Conservation (phyloP, 2,888 invertebrate species). For the Sisyra nigra region DNA sequence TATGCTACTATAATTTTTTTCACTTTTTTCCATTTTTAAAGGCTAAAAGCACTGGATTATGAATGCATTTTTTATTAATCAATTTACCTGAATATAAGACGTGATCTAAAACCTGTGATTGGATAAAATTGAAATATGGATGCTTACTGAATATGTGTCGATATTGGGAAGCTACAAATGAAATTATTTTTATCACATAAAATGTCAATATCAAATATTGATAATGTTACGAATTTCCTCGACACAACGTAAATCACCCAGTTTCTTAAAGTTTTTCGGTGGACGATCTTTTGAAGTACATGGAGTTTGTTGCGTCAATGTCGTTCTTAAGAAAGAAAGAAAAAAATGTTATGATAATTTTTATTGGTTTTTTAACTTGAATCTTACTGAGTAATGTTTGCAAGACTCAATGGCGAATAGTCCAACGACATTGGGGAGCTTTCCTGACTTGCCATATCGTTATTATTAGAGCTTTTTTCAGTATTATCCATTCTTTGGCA, state of each 20-base stretch:
- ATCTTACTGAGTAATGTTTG: no score
- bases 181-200: no score
- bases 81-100: slow-evolving; percentile 42
- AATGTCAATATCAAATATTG: no score
- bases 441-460: not conserved
- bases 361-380: no score
- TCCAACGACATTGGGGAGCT: not conserved
- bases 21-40: no score
- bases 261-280: slow-evolving; percentile 10
- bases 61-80: no score
- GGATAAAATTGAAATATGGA: slow-evolving; percentile 54
- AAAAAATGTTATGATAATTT: not conserved
- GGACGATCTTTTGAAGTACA: slow-evolving; percentile 5
- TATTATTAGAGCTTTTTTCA: not conserved
- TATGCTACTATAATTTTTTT: no score
- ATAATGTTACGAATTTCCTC: slow-evolving; percentile 20
- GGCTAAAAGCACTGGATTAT: no score
- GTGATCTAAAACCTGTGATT: slow-evolving; percentile 53
- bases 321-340: not conserved
- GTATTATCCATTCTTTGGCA: no score
- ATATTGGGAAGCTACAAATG: slow-evolving; percentile 32
- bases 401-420: not conserved
- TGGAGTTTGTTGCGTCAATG: not conserved
- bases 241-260: slow-evolving; percentile 15
- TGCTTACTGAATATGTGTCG: slow-evolving; percentile 35